phyloP scores from a whole-genome alignment of 2,888 invertebrate species.

The Drosophila kambysellisi region DNA sequence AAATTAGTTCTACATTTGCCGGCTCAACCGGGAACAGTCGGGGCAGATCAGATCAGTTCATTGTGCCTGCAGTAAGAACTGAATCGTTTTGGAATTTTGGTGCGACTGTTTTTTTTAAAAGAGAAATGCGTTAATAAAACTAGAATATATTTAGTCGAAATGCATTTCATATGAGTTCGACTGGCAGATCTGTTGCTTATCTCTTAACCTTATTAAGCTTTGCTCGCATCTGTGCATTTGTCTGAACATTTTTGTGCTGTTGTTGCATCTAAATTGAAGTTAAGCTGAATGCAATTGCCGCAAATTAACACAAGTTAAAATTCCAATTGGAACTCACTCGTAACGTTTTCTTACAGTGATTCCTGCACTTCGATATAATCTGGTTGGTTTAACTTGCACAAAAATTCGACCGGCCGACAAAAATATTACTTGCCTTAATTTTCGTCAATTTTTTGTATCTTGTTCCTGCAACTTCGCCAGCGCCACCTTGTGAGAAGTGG shows the following conservation, averaged over 20 bases:
- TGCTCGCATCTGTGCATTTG: constrained; percentile 12
- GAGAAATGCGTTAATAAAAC: no score
- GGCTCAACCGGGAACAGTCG: no score
- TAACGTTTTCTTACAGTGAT: neutral
- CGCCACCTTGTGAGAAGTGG: neutral
- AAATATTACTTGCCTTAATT: no score
- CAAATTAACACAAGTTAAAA: neutral
- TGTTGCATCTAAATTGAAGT: neutral
- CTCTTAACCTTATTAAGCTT: constrained; percentile 43
- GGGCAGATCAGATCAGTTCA: no score
- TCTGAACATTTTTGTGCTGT: neutral
- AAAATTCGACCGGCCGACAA: no score
- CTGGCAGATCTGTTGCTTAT: constrained; percentile 12
- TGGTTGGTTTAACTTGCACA: no score
- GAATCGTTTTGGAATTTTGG: no score
- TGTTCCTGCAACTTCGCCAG: neutral
- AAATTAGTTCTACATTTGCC: no score
- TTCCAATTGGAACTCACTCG: neutral
- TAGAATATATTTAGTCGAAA: constrained; percentile 48
- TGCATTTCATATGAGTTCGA: constrained; percentile 42
- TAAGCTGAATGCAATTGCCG: neutral
- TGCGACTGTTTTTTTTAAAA: no score
- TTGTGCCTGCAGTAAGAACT: no score
- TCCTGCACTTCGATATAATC: no score
- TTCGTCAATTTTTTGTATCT: no score